Conservation (phyloP, 2,797 vertebrate species). For the Pteropus rufus region DNA sequence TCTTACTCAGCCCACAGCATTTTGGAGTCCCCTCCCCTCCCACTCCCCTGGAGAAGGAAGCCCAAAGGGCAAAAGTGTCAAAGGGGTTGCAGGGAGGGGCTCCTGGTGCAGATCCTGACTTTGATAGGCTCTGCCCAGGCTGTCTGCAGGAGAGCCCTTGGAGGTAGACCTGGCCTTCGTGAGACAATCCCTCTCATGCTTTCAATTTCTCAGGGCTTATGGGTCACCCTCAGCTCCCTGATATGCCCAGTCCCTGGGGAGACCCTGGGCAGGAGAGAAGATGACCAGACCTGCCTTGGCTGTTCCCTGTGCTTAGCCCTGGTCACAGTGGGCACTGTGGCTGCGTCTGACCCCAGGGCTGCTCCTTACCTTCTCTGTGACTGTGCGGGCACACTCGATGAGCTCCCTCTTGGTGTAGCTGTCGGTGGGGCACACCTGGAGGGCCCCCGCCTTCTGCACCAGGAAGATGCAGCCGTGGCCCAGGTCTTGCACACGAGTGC, state of each 20-base stretch:
- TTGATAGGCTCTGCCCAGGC: not conserved
- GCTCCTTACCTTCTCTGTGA: slow-evolving; percentile 94
- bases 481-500: slow-evolving; percentile 94
- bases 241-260: not conserved
- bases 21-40: not conserved
- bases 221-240: not conserved
- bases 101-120: not conserved
- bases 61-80: too few species aligned
- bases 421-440: slow-evolving; percentile 95
- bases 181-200: not conserved
- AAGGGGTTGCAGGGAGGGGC: not conserved
- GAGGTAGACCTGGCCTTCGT: not conserved
- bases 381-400: slow-evolving; percentile 94
- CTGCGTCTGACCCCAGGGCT: not conserved
- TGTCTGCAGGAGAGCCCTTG: not conserved
- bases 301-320: not conserved
- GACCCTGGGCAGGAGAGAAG: not conserved
- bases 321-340: not conserved
- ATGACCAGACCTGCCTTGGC: fast-evolving
- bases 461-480: slow-evolving; percentile 98
- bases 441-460: slow-evolving; percentile 97
- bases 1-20: not conserved
- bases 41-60: not conserved
- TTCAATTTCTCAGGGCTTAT: not conserved
- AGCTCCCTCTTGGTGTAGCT: slow-evolving; percentile 96